Conservation (phyloP, 2,888 invertebrate species). For the Gymnosoma rotundatum region DNA sequence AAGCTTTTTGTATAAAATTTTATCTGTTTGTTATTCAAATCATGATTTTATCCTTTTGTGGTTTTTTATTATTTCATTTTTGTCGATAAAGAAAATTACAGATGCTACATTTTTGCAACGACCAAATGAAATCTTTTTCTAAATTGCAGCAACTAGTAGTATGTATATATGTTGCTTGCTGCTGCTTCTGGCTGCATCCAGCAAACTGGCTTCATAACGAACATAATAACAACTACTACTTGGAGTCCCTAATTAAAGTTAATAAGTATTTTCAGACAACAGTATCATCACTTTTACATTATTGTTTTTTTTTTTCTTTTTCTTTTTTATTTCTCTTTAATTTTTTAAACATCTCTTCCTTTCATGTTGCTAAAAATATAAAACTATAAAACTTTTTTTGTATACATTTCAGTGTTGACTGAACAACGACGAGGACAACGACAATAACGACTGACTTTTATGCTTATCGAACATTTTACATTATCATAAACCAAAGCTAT, state of each 20-base stretch:
- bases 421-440: constrained; percentile 13
- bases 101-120: constrained; percentile 52
- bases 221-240: constrained; percentile 52
- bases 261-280: constrained; percentile 68
- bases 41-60: constrained; percentile 7
- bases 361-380: constrained; percentile 1
- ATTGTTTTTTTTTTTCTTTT: constrained; percentile 1
- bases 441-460: constrained; percentile 20
- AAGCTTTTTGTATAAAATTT: constrained; percentile 27
- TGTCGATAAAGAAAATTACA: constrained; percentile 57
- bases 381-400: constrained; percentile 5
- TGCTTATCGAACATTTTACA: constrained; percentile 53
- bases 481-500: constrained; percentile 50
- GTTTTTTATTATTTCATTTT: constrained; percentile 6
- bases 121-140: constrained; percentile 42
- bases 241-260: constrained; percentile 68
- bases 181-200: constrained; percentile 30
- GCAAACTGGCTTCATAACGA: constrained; percentile 45
- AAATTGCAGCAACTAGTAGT: constrained; percentile 32
- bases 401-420: constrained; percentile 12
- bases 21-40: constrained; percentile 44
- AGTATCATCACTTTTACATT: constrained; percentile 69
- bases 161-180: neutral
- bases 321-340: neutral
- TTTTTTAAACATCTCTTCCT: constrained; percentile 20